phyloP scores from a whole-genome alignment of 2,888 invertebrate genomes.

The Tetragnatha montana region DNA sequence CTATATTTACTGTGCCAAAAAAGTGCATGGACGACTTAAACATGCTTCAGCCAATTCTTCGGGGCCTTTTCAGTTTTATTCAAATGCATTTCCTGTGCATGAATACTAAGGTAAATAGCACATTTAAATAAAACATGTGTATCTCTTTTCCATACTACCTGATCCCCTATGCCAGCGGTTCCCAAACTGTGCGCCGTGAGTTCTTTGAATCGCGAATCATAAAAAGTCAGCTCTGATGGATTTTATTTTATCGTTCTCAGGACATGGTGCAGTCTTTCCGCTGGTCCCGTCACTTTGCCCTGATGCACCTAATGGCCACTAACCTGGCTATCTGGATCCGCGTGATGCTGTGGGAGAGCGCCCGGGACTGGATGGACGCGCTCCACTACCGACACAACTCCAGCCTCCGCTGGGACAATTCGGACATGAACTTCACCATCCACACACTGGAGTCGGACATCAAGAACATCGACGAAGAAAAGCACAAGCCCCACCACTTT shows the following conservation, averaged over 20 bases:
- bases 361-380: conserved; percentile 78
- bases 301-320: conserved; percentile 79
- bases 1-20: conserved; percentile 78
- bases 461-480: conserved; percentile 18
- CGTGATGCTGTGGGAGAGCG: conserved; percentile 79
- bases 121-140: background rate
- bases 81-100: conserved; percentile 81
- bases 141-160: too few relatives aligned
- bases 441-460: conserved; percentile 64
- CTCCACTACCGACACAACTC: conserved; percentile 63
- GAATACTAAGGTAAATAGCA: conserved; percentile 78
- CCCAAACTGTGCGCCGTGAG: too few relatives aligned
- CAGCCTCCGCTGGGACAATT: conserved; percentile 51
- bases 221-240: background rate
- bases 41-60: conserved; percentile 79
- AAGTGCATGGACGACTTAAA: conserved; percentile 78
- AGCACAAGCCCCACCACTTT: conserved; percentile 62
- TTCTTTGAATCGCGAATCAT: too few relatives aligned
- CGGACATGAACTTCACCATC: conserved; percentile 55
- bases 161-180: too few relatives aligned
- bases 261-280: conserved; percentile 73
- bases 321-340: conserved; percentile 79
- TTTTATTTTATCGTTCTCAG: conserved; percentile 73
- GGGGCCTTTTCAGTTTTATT: conserved; percentile 80
- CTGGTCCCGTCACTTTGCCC: conserved; percentile 71